Percentiles rank a stretch among this genome's conserved stretches.
These are phyloP conservation scores for Plagodis pulveraria DNA, from an alignment of 2,888 invertebrate species.

Conservation along the genomic window DNA sequence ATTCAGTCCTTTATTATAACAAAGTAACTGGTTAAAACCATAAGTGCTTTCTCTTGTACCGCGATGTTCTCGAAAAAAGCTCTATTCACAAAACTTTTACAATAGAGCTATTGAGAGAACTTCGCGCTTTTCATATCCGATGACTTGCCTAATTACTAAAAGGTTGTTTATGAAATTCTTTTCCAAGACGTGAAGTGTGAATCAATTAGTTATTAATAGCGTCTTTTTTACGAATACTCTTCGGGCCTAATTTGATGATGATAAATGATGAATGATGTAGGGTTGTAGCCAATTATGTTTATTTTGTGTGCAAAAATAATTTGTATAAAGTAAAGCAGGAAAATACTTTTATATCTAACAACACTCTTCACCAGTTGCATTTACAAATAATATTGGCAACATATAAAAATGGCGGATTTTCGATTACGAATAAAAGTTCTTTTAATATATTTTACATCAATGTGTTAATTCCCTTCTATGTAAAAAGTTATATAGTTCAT, in stretches of 20 bases:
- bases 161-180: constrained; percentile 47
- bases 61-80: constrained; percentile 44
- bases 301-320: no score
- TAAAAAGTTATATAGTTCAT: no score
- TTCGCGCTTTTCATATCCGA: constrained; percentile 28
- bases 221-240: not conserved
- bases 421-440: no score
- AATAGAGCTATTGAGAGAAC: constrained; percentile 38
- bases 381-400: no score
- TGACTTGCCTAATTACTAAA: constrained; percentile 45
- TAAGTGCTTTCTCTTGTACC: constrained; percentile 57
- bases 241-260: not conserved
- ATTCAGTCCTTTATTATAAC: constrained; percentile 4
- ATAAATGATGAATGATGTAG: not conserved
- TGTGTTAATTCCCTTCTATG: no score
- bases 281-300: not conserved
- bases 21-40: constrained; percentile 29
- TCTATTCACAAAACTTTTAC: constrained; percentile 34
- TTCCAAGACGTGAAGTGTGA: constrained; percentile 6
- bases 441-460: no score
- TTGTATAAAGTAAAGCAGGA: no score
- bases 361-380: no score
- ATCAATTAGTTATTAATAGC: constrained; percentile 7
- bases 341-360: no score
- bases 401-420: no score